Evolutionary conservation across 2,797 vertebrate species (phyloP), one percentile per base, ranked within the genome.

Genomic region (Heteromormyrus szaboi): DNA sequence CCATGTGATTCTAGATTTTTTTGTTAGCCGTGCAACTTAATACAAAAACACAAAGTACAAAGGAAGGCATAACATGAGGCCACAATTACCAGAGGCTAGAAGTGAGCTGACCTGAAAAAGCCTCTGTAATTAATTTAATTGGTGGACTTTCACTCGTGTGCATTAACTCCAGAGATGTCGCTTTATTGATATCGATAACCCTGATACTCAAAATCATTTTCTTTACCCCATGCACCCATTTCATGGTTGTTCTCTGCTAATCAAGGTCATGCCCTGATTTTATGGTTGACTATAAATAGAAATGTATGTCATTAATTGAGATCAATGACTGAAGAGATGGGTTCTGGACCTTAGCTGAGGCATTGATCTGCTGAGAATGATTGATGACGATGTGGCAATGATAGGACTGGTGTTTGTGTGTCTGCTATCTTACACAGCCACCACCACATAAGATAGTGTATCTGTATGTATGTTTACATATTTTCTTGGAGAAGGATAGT

Each of bases 11-110:
- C 6, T 33, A 41, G 50, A 81, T 81, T 56, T 7, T 19, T 19
- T 83, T 44, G 72, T 76, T 22, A 22, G 50, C n/a, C 14, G 7
- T 54, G 72, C 6, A 83, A 56, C 19, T 54, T 83, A 41, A 88
- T 88, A 88, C 14, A 54, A 51, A 81, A 86, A 29, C 29, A 37
- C 72, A 81, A 50, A 76, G 29, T n/a, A 11, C 87, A 88, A 79
- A 46, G 72, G 37, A 19, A 6, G 17, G 11, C 14, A 68, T 68
- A 68, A 33, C 62, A 68, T 29, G 25, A 68, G 9, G 62, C 62
- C 62, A 68, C 62, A 68, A n/a, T 79, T 37, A 79, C 72, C 72
- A 41, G 37, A 79, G 72, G 72, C 37, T 44, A 7, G 33, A 44
- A 79, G 4, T 44, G 37, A 37, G 72, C 37, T 79, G 72, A 41